Percentiles rank a stretch among this genome's conserved stretches.
phyloP scores from a whole-genome alignment of 2,888 invertebrate species.

The Apotomis turbidana region DNA sequence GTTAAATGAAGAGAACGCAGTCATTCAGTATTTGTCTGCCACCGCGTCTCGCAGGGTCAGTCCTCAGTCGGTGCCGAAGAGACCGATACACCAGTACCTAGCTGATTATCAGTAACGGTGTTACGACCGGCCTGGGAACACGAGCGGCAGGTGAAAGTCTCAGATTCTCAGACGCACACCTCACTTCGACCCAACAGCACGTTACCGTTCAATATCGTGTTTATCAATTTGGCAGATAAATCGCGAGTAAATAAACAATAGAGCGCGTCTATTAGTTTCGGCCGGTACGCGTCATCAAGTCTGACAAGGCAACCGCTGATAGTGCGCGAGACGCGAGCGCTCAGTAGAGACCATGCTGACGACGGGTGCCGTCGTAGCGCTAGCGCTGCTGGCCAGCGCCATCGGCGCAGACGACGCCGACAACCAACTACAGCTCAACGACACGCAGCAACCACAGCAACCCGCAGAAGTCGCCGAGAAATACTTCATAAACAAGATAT shows the following conservation, averaged over 20 bases:
- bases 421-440: conserved; percentile 51
- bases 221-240: conserved; percentile 55
- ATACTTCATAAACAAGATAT: conserved; percentile 81
- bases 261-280: conserved; percentile 45
- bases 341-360: conserved; percentile 73
- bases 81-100: conserved; percentile 51
- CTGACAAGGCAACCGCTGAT: conserved; percentile 62
- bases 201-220: conserved; percentile 50
- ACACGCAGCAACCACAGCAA: conserved; percentile 57
- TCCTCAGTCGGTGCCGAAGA: conserved; percentile 8
- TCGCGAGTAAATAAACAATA: conserved; percentile 74
- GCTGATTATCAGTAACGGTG: conserved; percentile 78
- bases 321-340: conserved; percentile 65
- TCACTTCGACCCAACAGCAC: conserved; percentile 67
- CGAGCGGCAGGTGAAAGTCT: conserved; percentile 74
- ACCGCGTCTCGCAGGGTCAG: conserved; percentile 24
- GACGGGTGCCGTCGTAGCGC: conserved; percentile 64
- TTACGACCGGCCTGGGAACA: conserved; percentile 71
- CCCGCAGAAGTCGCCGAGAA: conserved; percentile 63
- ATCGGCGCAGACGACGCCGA: conserved; percentile 42
- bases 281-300: conserved; percentile 62
- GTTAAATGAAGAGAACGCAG: conserved; percentile 14
- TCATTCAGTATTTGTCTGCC: conserved; percentile 8
- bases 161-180: conserved; percentile 78
- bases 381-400: conserved; percentile 59